Conservation (phyloP, 2,888 invertebrate species). For the Cataglyphis livida region DNA sequence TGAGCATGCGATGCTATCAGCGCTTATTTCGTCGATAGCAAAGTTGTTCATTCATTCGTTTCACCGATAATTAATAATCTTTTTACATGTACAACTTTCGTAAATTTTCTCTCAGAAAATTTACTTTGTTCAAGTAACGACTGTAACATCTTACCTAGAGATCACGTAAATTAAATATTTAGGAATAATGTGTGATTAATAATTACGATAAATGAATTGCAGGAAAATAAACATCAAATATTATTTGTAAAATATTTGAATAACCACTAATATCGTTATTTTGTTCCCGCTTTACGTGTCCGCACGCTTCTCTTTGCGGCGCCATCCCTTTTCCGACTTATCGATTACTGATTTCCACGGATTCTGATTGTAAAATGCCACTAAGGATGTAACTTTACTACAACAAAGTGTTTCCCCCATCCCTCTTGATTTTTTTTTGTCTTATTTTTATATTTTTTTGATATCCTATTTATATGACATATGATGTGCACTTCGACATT, state of each 20-base stretch:
- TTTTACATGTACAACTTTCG: neutral
- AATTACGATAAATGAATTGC: constrained; percentile 23
- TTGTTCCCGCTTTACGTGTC: neutral
- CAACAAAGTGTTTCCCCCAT: neutral
- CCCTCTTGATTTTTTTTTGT: neutral
- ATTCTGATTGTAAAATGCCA: neutral
- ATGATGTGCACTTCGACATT: neutral
- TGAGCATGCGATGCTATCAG: neutral
- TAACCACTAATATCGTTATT: constrained; percentile 3
- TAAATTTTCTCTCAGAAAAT: neutral
- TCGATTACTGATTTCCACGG: neutral
- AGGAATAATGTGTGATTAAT: constrained; percentile 5
- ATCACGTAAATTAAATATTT: neutral
- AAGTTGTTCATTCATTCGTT: neutral
- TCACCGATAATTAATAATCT: neutral
- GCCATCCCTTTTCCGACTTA: neutral
- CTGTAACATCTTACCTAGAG: neutral
- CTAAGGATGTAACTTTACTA: neutral
- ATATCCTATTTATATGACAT: neutral
- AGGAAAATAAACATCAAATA: neutral
- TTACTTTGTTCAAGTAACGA: neutral
- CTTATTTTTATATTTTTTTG: neutral
- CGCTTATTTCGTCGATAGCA: neutral
- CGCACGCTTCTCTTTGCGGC: neutral
- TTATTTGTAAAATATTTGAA: constrained; percentile 20